Percentiles rank a stretch among this genome's conserved stretches.
Conservation (phyloP, 1,140 invertebrate species). For the Euwallacea fornicatus region DNA sequence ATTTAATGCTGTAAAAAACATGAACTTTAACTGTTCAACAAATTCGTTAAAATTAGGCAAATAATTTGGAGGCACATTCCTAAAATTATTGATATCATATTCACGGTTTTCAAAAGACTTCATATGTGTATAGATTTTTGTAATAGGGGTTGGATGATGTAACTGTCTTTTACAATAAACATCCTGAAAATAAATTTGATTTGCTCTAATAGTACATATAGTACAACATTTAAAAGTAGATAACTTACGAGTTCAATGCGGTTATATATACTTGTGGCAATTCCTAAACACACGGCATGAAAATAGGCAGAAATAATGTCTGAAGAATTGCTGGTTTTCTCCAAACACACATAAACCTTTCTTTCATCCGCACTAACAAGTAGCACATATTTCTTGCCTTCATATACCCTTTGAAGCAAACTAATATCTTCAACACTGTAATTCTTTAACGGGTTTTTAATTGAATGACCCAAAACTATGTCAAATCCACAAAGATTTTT, state of each 20-base stretch:
- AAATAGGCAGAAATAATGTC: constrained; percentile 60
- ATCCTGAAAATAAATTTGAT: constrained; percentile 38
- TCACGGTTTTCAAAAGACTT: constrained; percentile 44
- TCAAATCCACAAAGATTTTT: constrained; percentile 57
- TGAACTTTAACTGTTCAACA: constrained; percentile 46
- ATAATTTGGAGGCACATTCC: constrained; percentile 54
- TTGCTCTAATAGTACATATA: constrained; percentile 7
- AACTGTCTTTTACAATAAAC: constrained; percentile 47
- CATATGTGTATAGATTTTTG: constrained; percentile 45
- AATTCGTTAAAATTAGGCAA: constrained; percentile 54
- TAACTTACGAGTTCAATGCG: constrained; percentile 43
- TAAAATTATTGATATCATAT: constrained; percentile 33
- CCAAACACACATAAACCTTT: constrained; percentile 56
- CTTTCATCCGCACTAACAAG: constrained; percentile 53
- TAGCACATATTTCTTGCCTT: constrained; percentile 56
- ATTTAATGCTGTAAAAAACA: constrained; percentile 53
- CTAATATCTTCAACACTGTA: constrained; percentile 50
- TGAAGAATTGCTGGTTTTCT: constrained; percentile 51
- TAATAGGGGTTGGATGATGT: constrained; percentile 46
- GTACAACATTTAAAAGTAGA: not conserved
- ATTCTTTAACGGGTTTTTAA: constrained; percentile 55
- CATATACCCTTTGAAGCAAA: constrained; percentile 51
- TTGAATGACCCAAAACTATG: constrained; percentile 58
- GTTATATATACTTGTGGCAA: constrained; percentile 49
- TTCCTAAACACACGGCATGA: constrained; percentile 56